phyloP scores from a whole-genome alignment of 92 coral and sea anemone genomes.

The Epizoanthus rinbou region DNA sequence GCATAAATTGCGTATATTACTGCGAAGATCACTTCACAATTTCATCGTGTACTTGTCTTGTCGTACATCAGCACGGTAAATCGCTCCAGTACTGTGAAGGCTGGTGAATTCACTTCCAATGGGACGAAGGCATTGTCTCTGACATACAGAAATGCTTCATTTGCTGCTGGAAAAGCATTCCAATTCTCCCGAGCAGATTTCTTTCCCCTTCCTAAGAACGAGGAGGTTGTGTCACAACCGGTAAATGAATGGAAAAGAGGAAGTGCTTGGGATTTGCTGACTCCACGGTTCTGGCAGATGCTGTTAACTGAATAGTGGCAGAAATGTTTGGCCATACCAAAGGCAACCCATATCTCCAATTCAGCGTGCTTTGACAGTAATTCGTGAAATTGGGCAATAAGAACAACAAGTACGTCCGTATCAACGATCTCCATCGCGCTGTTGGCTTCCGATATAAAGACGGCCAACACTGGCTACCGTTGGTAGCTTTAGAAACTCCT shows the following conservation, averaged over 20 bases:
- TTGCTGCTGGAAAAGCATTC: constrained; percentile 16
- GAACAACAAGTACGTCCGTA: constrained; percentile 8
- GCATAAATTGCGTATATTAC: too few species aligned
- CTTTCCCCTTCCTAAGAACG: constrained; percentile 30
- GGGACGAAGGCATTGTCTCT: constrained; percentile 19
- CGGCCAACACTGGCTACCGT: constrained; percentile 1
- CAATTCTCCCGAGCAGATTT: too few species aligned
- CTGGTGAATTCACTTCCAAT: constrained; percentile 25
- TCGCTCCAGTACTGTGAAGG: constrained; percentile 20
- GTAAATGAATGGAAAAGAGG: constrained; percentile 13
- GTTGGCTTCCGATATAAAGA: neutral
- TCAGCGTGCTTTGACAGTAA: constrained; percentile 4
- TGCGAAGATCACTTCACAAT: too few species aligned
- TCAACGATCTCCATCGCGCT: neutral
- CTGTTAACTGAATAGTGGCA: neutral
- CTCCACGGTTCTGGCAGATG: constrained; percentile 5
- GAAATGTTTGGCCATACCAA: constrained; percentile 8
- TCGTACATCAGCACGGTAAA: constrained; percentile 36
- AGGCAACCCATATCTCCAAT: neutral
- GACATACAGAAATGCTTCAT: constrained; percentile 23
- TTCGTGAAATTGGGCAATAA: neutral
- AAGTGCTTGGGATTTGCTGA: constrained; percentile 22
- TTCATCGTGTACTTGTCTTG: constrained; percentile 25
- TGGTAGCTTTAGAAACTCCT: constrained; percentile 38
- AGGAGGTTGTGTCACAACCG: constrained; percentile 39